These are phyloP conservation scores for Plumapathes pennacea DNA, from an alignment of 92 coral and sea anemone genomes.

Conservation along the genomic window DNA sequence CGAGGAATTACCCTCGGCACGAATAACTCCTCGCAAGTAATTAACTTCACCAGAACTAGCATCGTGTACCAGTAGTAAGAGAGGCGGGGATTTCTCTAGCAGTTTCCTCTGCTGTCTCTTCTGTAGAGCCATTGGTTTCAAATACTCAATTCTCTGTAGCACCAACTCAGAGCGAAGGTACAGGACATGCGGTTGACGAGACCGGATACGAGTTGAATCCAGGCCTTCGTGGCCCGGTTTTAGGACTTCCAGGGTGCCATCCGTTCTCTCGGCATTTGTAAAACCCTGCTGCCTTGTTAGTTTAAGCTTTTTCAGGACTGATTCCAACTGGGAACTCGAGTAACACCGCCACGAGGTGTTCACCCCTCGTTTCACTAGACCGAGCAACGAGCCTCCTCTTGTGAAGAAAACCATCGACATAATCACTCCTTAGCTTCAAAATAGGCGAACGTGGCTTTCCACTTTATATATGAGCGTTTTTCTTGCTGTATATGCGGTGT, in stretches of 20 bases:
- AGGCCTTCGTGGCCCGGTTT: slow-evolving; percentile 61
- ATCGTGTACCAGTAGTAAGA: slow-evolving; percentile 51
- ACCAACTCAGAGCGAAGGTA: slow-evolving; percentile 68
- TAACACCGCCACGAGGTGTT: slow-evolving; percentile 7
- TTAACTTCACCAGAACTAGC: slow-evolving; percentile 38
- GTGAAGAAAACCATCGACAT: no score
- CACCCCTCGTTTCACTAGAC: no score
- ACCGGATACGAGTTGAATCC: slow-evolving; percentile 58
- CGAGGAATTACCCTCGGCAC: slow-evolving; percentile 14
- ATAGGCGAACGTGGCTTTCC: no score
- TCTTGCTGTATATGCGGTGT: no score
- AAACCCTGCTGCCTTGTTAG: slow-evolving; percentile 51
- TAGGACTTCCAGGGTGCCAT: slow-evolving; percentile 59
- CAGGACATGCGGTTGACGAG: slow-evolving; percentile 66
- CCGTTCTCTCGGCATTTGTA: slow-evolving; percentile 12
- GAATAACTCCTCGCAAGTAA: slow-evolving; percentile 65
- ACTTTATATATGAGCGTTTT: no score
- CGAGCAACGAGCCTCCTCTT: no score
- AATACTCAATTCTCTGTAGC: slow-evolving; percentile 64
- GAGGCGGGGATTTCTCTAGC: slow-evolving; percentile 71
- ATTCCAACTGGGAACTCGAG: slow-evolving; percentile 41
- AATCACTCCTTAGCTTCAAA: no score
- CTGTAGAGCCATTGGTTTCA: slow-evolving; percentile 61
- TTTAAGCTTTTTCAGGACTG: slow-evolving; percentile 53
- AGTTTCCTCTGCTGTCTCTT: slow-evolving; percentile 69